Conservation (phyloP, 2,113 vertebrate species). For the Campylorhamphus procurvoides region DNA sequence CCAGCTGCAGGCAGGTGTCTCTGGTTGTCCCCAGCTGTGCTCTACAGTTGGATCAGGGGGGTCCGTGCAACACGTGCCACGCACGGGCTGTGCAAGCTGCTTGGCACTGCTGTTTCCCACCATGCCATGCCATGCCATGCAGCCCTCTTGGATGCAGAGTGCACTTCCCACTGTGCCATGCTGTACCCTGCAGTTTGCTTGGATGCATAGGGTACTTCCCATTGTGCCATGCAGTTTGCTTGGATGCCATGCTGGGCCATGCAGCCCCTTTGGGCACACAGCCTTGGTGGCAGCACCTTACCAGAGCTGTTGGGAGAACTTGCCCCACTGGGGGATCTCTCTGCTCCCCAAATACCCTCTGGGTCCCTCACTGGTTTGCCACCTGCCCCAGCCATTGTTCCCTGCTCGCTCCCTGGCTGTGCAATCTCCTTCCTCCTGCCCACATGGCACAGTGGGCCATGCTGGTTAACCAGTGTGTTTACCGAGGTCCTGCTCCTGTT, state of each 20-base stretch:
- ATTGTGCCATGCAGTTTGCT: not conserved
- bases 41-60: accelerated
- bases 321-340: not conserved
- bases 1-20: not conserved
- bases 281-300: not conserved
- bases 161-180: not conserved
- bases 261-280: accelerated
- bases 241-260: accelerated
- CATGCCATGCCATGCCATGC: not conserved
- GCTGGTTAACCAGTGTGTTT: not conserved
- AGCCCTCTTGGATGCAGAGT: not conserved
- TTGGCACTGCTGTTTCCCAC: not conserved
- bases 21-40: not conserved
- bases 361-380: not conserved
- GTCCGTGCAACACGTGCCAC: accelerated
- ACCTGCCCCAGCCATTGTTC: not conserved
- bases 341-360: not conserved
- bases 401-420: not conserved
- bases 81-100: accelerated
- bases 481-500: not conserved
- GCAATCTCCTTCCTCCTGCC: not conserved
- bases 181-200: not conserved
- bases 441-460: accelerated
- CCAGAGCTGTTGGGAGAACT: not conserved
- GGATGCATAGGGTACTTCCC: not conserved